phyloP scores from a whole-genome alignment of 2,797 vertebrate species.

The Pantherophis vulpinus region DNA sequence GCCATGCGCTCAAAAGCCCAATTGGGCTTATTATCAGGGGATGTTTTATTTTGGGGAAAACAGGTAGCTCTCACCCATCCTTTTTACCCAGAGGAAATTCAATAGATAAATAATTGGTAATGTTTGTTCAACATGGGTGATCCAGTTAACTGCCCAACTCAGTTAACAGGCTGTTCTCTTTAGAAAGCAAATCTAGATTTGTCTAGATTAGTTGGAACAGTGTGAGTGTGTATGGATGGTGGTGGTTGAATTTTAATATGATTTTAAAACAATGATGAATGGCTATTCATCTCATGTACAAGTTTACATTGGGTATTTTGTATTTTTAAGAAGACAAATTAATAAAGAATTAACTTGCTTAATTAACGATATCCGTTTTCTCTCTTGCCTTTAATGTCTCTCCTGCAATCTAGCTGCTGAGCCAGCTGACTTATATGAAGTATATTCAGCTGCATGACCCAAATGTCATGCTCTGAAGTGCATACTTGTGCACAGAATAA shows the following conservation, averaged over 20 bases:
- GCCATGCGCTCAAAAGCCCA: too few species aligned
- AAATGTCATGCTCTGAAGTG: slow-evolving; percentile 18
- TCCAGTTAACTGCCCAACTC: background rate
- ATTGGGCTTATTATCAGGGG: too few species aligned
- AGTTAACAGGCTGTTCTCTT: background rate
- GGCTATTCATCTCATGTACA: background rate
- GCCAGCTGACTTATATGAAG: slow-evolving; percentile 18
- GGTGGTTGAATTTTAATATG: background rate
- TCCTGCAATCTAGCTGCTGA: slow-evolving; percentile 2
- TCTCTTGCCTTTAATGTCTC: background rate
- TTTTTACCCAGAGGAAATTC: background rate
- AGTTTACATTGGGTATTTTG: background rate
- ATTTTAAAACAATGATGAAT: background rate
- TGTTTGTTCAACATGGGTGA: background rate
- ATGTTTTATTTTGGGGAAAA: too few species aligned
- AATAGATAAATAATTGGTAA: background rate
- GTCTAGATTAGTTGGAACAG: background rate
- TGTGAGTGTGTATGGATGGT: background rate
- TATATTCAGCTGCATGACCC: slow-evolving; percentile 15
- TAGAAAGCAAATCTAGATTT: background rate
- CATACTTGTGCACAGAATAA: background rate
- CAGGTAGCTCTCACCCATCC: too few species aligned
- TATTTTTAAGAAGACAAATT: background rate
- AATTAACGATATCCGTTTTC: background rate
- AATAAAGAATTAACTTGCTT: background rate